phyloP scores from a whole-genome alignment of 2,797 vertebrate species.

The Epinephelus awoara region DNA sequence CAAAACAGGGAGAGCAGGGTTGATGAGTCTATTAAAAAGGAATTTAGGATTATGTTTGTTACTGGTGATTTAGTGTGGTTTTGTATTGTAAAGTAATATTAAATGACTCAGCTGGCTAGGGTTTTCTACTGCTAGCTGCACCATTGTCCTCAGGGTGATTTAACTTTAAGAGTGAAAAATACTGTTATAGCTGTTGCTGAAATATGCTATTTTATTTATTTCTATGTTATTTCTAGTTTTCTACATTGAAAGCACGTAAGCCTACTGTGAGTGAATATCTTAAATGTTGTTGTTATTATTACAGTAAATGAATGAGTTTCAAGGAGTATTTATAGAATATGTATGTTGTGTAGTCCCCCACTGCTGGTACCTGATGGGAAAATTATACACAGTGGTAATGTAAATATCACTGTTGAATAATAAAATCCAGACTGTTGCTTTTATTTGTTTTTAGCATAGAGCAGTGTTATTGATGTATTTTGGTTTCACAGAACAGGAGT shows the following conservation, averaged over 20 bases:
- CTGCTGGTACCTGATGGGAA: not conserved
- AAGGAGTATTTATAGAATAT: not conserved
- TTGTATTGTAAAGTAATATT: not conserved
- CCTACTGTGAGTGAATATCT: not conserved
- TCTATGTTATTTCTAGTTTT: too few relatives aligned
- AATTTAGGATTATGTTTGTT: too few relatives aligned
- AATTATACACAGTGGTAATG: not conserved
- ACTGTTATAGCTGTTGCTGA: too few relatives aligned
- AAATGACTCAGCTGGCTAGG: not conserved
- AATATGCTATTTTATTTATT: not conserved
- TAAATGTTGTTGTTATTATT: not conserved
- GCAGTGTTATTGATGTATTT: not conserved
- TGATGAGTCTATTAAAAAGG: too few relatives aligned
- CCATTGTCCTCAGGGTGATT: not conserved
- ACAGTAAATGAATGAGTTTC: not conserved
- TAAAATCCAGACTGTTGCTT: not conserved
- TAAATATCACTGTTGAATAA: not conserved
- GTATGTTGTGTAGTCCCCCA: not conserved
- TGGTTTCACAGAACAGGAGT: not conserved
- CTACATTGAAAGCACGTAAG: not conserved
- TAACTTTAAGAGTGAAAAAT: too few relatives aligned
- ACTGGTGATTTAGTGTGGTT: not conserved
- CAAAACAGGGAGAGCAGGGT: too few relatives aligned
- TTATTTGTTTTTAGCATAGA: not conserved
- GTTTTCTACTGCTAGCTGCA: not conserved